Percentiles rank a stretch among this genome's conserved stretches.
Conservation (phyloP, 2,888 invertebrate genomes). For the Drosophila merina region DNA sequence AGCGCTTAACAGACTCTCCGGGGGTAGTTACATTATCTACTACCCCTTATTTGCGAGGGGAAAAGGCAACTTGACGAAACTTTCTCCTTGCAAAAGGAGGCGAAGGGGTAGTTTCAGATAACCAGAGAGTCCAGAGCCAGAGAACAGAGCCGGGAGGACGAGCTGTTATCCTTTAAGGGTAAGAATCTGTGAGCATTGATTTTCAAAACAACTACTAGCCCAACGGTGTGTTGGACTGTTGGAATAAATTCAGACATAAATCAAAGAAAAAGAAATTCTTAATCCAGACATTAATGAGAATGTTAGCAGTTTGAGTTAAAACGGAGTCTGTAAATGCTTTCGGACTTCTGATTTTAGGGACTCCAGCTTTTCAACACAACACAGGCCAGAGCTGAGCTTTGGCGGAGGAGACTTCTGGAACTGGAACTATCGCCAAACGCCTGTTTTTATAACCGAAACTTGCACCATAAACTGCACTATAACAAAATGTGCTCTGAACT, state of each 20-base stretch:
- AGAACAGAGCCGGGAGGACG: conserved; percentile 1
- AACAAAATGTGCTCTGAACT: conserved; percentile 35
- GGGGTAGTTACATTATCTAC: conserved; percentile 59
- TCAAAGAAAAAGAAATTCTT: not conserved
- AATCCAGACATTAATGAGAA: not conserved
- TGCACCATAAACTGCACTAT: conserved; percentile 62
- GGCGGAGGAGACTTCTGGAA: conserved; percentile 42
- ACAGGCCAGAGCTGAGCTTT: conserved; percentile 50
- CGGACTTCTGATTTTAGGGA: conserved; percentile 38
- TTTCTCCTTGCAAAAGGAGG: conserved; percentile 38
- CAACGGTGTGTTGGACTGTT: not conserved
- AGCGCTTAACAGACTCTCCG: conserved; percentile 13
- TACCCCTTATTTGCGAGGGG: conserved; percentile 59
- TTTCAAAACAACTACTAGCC: not conserved
- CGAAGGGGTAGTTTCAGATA: conserved; percentile 36
- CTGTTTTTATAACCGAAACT: conserved; percentile 60
- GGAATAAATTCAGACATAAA: not conserved
- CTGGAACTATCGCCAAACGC: conserved; percentile 50
- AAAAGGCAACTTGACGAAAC: conserved; percentile 60
- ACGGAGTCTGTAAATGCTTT: not conserved
- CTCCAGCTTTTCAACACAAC: conserved; percentile 47
- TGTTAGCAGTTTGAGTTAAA: not conserved
- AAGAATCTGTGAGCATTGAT: conserved; percentile 1
- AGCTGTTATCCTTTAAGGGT: conserved; percentile 18
- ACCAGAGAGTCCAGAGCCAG: conserved; percentile 9